Base-by-base conservation (phyloP, 2,113 vertebrate species). In the Phrynocephalus versicolor region DNA sequence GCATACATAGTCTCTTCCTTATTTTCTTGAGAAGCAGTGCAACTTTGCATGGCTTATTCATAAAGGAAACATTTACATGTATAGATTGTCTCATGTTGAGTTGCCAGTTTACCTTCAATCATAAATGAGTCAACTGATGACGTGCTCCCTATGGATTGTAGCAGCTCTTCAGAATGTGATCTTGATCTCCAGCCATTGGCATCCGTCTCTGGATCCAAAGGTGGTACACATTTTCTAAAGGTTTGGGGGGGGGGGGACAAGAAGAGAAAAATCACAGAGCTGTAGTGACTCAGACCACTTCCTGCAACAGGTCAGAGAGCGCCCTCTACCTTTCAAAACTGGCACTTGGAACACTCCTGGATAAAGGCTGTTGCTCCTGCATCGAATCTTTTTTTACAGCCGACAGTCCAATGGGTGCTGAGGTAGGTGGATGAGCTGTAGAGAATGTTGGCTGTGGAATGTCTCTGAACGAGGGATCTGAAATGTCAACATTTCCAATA, bases 391-490 rank as follows among this genome's bases (percentile, higher is more conserved):
- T 97, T 89, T 89, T 97, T 64, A 96, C 95, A 19, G 90, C 77
- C 4, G 95, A 91, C 2, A 94, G 87, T 86, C 96, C 92, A 3
- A 96, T 75, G 3, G 97, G 96, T 65, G 97, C 82, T 74, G 97
- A 97, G 37, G 95, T 91, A 58, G 97, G 96, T 57, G 94, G 65
- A 79, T 92, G 91, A 73, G 88, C 89, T 74, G 93, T 88, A 64
- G 33, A 80, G 39, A 82, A 90, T 74, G 88, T 85, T 0, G 91
- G 88, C 60, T 93, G 94, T 2, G 95, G 92, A 83, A 90, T 65
- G 6, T 99, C 98, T 91, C 97, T 97, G 76, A 97, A 96, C 2
- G 96, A 96, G 86, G 97, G 97, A 93, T 96, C 98, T 99, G 90
- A 37, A 88, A 93, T 85, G 87, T 80, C 93, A 92, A 94, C 55